phyloP scores from a whole-genome alignment of 1,140 invertebrate genomes.

The Cecropterus lyciades region DNA sequence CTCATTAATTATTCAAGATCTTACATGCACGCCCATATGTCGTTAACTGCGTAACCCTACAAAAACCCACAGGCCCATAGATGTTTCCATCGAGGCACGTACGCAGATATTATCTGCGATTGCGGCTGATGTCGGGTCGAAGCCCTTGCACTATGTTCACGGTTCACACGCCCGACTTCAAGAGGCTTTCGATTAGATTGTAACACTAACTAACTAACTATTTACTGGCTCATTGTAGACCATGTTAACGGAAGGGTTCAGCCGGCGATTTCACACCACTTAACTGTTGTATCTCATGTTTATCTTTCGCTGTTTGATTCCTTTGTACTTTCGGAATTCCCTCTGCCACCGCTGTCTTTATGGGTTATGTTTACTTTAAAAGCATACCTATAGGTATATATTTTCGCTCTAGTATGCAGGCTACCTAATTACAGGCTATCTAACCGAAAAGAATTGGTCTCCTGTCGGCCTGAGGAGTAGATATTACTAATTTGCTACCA shows the following conservation, averaged over 20 bases:
- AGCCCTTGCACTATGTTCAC: constrained; percentile 13
- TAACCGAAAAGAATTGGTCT: too few relatives aligned
- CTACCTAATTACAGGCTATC: too few relatives aligned
- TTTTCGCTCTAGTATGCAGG: too few relatives aligned
- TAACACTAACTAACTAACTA: constrained; percentile 16
- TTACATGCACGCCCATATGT: constrained; percentile 2
- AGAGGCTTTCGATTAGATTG: background rate
- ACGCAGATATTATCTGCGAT: constrained; percentile 23
- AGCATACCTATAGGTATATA: too few relatives aligned
- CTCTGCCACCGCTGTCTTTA: too few relatives aligned
- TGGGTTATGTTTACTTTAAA: background rate
- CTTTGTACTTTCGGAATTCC: background rate
- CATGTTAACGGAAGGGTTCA: constrained; percentile 4
- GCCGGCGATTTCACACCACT: constrained; percentile 10
- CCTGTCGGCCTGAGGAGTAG: too few relatives aligned
- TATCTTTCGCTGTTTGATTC: background rate
- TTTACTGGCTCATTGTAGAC: constrained; percentile 17
- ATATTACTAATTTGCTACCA: too few relatives aligned
- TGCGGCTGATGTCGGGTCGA: constrained; percentile 10
- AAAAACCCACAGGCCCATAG: constrained; percentile 6
- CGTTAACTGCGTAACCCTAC: constrained; percentile 15
- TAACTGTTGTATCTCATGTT: background rate
- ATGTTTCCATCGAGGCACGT: constrained; percentile 15
- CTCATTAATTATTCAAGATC: too few relatives aligned
- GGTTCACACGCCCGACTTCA: constrained; percentile 23